phyloP scores from a whole-genome alignment of 2,797 vertebrate species.

The Echeneis naucrates region DNA sequence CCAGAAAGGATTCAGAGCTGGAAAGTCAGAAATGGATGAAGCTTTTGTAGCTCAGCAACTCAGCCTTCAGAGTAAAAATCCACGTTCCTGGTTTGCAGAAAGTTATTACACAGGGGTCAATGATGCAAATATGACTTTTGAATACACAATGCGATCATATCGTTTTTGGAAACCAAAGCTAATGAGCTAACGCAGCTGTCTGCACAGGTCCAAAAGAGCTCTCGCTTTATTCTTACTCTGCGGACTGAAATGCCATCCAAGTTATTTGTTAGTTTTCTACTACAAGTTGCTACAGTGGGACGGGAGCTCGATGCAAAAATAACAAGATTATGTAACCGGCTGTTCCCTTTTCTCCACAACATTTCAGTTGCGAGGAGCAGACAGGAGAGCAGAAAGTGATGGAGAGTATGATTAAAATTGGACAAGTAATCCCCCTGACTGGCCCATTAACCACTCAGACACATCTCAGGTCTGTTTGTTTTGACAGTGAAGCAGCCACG shows the following conservation, averaged over 20 bases:
- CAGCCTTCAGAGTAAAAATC: neutral
- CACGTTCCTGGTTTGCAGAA: neutral
- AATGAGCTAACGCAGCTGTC: neutral
- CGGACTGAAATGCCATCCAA: neutral
- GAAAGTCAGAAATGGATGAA: neutral
- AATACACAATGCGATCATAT: neutral
- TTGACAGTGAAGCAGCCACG: conserved; percentile 47
- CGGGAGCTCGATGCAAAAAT: neutral
- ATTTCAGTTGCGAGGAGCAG: conserved; percentile 11
- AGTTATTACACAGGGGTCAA: neutral
- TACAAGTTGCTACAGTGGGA: neutral
- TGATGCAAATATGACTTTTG: neutral
- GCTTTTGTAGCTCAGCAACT: neutral
- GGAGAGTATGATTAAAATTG: conserved; percentile 43
- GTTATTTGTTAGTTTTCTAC: neutral
- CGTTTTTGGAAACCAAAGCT: neutral
- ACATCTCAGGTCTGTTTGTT: conserved; percentile 63
- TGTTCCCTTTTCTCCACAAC: neutral
- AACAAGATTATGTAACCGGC: neutral
- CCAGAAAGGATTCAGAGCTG: neutral
- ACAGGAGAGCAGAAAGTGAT: conserved; percentile 25
- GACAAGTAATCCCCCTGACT: conserved; percentile 39
- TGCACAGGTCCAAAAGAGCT: no score
- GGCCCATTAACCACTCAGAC: conserved; percentile 60
- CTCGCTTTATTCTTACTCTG: neutral